Evolutionary conservation across 2,797 vertebrate genomes (phyloP), one percentile per base, ranked within the genome.

Genomic region (Poeciliopsis turneri): DNA sequence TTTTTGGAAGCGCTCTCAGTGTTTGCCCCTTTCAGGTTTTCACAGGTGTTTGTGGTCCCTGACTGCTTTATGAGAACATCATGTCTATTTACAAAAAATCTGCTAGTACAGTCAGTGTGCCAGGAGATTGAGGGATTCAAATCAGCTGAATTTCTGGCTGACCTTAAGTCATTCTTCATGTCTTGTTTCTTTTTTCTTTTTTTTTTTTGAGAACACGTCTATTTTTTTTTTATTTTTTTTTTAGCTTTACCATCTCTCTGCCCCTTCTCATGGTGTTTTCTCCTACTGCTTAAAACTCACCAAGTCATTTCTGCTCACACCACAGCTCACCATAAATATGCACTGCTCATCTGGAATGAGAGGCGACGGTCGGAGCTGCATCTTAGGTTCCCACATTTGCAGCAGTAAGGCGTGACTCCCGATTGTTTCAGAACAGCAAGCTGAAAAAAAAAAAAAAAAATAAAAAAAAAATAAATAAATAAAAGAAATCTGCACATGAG

Each of bases 341-440:
- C 46, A 2, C 78, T 75, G 85, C 82, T 89, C 81, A 74, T 91
- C 75, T 83, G 78, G 80, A 80, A 76, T 69, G 28, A 71, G 74
- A 78, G 59, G 5, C 74, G 51, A 82, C 80, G 74, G 82, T 81
- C n/a, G 64, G 73, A 36, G 46, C 33, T 5, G n/a, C 66, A 82
- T 86, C 66, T 46, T 5, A n/a, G 49, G 72, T 28, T 64, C 25
- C 43, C 69, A 15, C 57, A n/a, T 80, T 77, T 74, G 75, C 73
- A 72, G 69, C 79, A 69, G 73, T 72, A 51, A 51, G 64, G 10
- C 57, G 8, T 76, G 28, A 16, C 74, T 70, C 71, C 41, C 75
- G 41, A 78, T 83, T 77, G 81, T 85, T 88, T 77, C 75, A 84
- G 83, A 77, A 80, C 70, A 79, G 36, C 39, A 85, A 90, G 85